phyloP scores from a whole-genome alignment of 2,888 invertebrate species.

The Stenodema calcarata region DNA sequence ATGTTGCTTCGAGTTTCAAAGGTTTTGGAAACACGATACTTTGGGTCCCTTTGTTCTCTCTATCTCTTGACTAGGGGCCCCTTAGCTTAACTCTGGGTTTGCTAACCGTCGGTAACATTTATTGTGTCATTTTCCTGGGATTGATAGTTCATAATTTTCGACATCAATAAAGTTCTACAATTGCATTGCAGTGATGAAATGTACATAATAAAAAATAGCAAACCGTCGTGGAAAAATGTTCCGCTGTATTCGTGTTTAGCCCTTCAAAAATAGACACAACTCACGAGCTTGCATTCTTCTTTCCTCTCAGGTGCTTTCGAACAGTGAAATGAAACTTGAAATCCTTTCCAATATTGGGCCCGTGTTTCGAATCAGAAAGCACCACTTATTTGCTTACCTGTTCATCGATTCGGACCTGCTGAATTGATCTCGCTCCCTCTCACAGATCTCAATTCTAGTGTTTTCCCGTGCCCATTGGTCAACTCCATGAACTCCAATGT shows the following conservation, averaged over 20 bases:
- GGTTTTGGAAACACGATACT: not conserved
- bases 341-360: too few relatives aligned
- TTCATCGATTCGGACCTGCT: too few relatives aligned
- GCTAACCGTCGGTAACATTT: not conserved
- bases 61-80: not conserved
- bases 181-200: not conserved
- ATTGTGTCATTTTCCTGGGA: too few relatives aligned
- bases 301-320: too few relatives aligned
- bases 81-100: not conserved
- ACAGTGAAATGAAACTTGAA: too few relatives aligned
- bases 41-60: not conserved
- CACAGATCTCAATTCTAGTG: not conserved
- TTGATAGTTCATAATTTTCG: too few relatives aligned
- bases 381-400: not conserved
- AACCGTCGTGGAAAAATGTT: too few relatives aligned
- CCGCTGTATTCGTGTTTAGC: too few relatives aligned
- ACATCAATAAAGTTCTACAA: too few relatives aligned
- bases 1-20: not conserved
- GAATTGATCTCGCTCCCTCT: not conserved
- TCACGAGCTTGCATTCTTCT: too few relatives aligned
- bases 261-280: too few relatives aligned
- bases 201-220: not conserved
- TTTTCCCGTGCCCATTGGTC: not conserved
- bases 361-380: not conserved
- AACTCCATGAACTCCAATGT: not conserved